A percentile compares a stretch with the other conserved stretches of the same genome.
phyloP scores from a whole-genome alignment of 2,797 vertebrate genomes.

The Salmo trutta region DNA sequence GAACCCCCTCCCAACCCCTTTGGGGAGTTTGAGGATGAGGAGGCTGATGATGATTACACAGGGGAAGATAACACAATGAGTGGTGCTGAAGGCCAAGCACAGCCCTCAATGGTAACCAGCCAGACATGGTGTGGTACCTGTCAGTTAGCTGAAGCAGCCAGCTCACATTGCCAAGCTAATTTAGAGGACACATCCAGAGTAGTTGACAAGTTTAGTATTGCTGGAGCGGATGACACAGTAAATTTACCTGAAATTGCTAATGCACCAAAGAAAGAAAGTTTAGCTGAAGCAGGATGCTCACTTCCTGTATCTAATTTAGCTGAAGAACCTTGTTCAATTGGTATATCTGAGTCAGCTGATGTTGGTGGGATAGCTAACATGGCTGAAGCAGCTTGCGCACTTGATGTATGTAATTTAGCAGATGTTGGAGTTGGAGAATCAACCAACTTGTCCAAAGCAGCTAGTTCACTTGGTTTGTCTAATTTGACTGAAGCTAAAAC shows the following conservation, averaged over 20 bases:
- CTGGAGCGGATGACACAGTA: slow-evolving; percentile 72
- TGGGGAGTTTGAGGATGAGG: slow-evolving; percentile 35
- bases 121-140: slow-evolving; percentile 86
- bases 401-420: neutral
- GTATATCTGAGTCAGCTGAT: neutral
- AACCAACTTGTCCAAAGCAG: slow-evolving; percentile 1
- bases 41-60: neutral
- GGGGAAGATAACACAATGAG: neutral
- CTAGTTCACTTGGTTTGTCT: neutral
- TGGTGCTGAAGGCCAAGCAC: slow-evolving; percentile 7
- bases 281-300: neutral
- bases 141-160: slow-evolving; percentile 39
- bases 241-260: slow-evolving; percentile 58
- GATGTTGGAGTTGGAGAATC: neutral
- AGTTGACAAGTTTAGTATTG: neutral
- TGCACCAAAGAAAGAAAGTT: neutral
- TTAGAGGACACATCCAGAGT: neutral
- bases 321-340: neutral
- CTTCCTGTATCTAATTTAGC: neutral
- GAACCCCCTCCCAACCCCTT: slow-evolving; percentile 59
- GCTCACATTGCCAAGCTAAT: slow-evolving; percentile 21
- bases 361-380: neutral
- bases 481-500: neutral
- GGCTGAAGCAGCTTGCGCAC: neutral
- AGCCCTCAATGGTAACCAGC: slow-evolving; percentile 39